Base-by-base conservation (phyloP, 1,140 invertebrate genomes). In the Tetragonula clypearis region DNA sequence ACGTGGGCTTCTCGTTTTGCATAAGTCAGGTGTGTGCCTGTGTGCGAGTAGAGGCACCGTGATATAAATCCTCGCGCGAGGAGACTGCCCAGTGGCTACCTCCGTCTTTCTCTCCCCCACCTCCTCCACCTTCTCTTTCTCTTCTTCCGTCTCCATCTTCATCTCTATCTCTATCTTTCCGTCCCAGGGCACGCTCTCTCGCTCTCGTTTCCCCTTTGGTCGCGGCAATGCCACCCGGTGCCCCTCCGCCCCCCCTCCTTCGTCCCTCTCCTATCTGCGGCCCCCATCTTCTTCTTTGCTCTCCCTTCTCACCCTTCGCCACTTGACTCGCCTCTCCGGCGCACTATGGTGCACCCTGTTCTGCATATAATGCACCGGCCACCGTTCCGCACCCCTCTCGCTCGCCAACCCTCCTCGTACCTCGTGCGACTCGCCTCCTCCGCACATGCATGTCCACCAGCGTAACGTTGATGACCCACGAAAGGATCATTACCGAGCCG, bases 311-410 rank as follows among this genome's bases (percentile, higher is more conserved):
- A 53, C 75, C 82, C 62, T 78, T 85, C 55, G 58, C 73, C 79
- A 86, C 75, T 72, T 84, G 58, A 68, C 84, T 85, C 66, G 80
- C 88, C 87, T 86, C 87, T 86, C 86, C 82, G 84, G 91, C 89
- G 88, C 92, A 92, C 88, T 92, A 93, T 90, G 92, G 93, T 94
- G 92, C 91, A 93, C 92, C 92, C 93, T 95, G 91, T 90, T 95
- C 94, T 94, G 94, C 94, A 94, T 95, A 95, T 95, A 95, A 94
- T 95, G 94, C 92, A 92, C 87, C 90, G 90, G 89, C 92, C 89
- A 91, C 91, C 89, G 92, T 83, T 86, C 84, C 68, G 41, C 41
- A 65, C 72, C 73, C 86, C 84, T 80, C 79, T 82, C 56, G 72
- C 78, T 66, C 77, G 84, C 56, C 78, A 58, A 53, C 74, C 55